phyloP scores from a whole-genome alignment of 2,888 invertebrate genomes.

The Xanthia togata region DNA sequence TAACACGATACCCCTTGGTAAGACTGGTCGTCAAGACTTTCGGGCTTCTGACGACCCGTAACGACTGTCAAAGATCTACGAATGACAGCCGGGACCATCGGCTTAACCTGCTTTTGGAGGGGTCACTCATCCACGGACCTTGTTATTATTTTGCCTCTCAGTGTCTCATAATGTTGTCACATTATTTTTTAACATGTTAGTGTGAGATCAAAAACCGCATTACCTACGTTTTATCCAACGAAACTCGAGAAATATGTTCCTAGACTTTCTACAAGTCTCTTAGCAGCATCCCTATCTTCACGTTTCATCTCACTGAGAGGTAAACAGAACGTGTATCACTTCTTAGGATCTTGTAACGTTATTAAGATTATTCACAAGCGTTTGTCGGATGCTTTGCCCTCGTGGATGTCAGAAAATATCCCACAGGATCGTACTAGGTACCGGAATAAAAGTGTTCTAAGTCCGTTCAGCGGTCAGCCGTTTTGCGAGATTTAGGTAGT shows the following conservation, averaged over 20 bases:
- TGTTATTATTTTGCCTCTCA: neutral
- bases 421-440: neutral
- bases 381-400: neutral
- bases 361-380: constrained; percentile 26
- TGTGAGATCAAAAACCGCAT: constrained; percentile 42
- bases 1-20: no score
- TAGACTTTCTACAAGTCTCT: constrained; percentile 55
- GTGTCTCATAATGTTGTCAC: neutral
- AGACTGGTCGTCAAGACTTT: neutral
- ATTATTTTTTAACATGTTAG: neutral
- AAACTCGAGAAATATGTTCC: constrained; percentile 38
- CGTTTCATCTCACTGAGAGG: constrained; percentile 58
- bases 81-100: neutral
- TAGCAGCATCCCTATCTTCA: constrained; percentile 54
- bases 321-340: constrained; percentile 56
- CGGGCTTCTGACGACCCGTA: neutral
- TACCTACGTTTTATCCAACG: constrained; percentile 34
- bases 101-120: no score
- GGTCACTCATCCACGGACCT: neutral
- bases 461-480: neutral
- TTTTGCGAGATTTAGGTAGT: neutral
- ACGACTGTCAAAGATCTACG: neutral
- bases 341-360: constrained; percentile 42
- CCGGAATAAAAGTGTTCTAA: neutral
- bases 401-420: neutral